These are phyloP conservation scores for Teinopalpus imperialis DNA, from an alignment of 2,888 invertebrate genomes.

Conservation along the genomic window DNA sequence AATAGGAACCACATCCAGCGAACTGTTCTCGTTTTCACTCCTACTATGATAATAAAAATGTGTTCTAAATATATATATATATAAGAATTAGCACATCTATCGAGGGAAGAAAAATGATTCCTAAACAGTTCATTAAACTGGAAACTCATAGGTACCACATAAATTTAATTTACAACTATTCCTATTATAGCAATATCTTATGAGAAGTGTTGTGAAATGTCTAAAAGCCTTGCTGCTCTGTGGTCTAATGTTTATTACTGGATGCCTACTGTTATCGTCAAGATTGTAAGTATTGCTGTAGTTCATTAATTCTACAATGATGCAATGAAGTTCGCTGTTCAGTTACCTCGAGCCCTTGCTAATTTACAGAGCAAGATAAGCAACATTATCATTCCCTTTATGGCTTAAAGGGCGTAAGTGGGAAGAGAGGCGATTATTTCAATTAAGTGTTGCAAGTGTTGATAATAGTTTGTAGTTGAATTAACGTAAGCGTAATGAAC, in stretches of 20 bases:
- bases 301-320: constrained; percentile 23
- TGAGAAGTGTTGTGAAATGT: neutral
- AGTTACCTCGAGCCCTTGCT: constrained; percentile 16
- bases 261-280: constrained; percentile 8
- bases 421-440: constrained; percentile 9
- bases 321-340: constrained; percentile 19
- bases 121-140: too few species aligned
- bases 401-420: constrained; percentile 9
- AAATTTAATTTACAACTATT: too few species aligned
- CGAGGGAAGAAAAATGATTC: too few species aligned
- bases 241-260: constrained; percentile 13
- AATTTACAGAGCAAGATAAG: constrained; percentile 15
- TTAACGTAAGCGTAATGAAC: neutral
- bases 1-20: too few species aligned
- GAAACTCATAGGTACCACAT: too few species aligned
- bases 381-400: constrained; percentile 6
- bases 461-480: constrained; percentile 1
- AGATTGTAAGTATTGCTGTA: constrained; percentile 11
- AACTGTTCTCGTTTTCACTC: too few species aligned
- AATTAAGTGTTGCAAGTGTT: constrained; percentile 11
- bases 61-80: too few species aligned
- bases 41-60: too few species aligned
- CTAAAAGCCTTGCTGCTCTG: neutral
- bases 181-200: too few species aligned
- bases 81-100: too few species aligned